Evolutionary conservation across 1,140 invertebrate genomes (phyloP), one percentile per base, ranked within the genome.

Genomic region (Hypsibius dujardini): DNA sequence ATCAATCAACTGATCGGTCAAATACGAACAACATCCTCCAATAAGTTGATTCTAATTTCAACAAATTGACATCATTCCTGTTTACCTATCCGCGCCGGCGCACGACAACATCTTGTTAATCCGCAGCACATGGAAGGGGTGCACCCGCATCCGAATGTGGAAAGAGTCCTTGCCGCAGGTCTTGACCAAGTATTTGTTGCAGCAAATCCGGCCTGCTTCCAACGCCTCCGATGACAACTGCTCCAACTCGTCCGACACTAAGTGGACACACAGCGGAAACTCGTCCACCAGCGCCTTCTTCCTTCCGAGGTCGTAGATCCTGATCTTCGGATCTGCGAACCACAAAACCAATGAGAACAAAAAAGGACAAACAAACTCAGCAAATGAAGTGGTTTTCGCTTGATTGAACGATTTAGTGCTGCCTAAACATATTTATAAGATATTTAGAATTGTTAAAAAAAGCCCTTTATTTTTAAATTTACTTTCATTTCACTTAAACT

Each of bases 71-170:
- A 70, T 46, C 28, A 14, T 70, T 14, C 42, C 42, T 42, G 45
- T 80, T 81, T 83, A 91, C 90, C 92, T 95, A 95, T 99, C 96
- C 86, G 96, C 96, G 86, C 96, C 96, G 84, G 96, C 96, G 83
- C 96, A 99, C 71, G 94, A 98, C 83, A 98, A 96, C 95, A 98
- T 98, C 85, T 98, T 99, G 80, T 99, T 99, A 81, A 99, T 99
- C 73, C 96, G 86, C 78, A 97, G 91, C 72, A 99, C 93, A 80
- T 98, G 95, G 89, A 98, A 99, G 73, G 96, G 96, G 84, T 99
- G 95, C 50, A 95, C 82, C 77, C 95, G 84, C 85, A 98, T 95
- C 78, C 95, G 85, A 78, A 98, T 92, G 81, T 99, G 96, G 84
- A 98, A 99, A 76, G 95, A 90, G 85, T 98, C 95, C 82, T 98